A percentile compares a stretch with the other conserved stretches of the same genome.
Evolutionary conservation across 2,888 invertebrate genomes (phyloP).

Genomic region (Synergus gifuensis): DNA sequence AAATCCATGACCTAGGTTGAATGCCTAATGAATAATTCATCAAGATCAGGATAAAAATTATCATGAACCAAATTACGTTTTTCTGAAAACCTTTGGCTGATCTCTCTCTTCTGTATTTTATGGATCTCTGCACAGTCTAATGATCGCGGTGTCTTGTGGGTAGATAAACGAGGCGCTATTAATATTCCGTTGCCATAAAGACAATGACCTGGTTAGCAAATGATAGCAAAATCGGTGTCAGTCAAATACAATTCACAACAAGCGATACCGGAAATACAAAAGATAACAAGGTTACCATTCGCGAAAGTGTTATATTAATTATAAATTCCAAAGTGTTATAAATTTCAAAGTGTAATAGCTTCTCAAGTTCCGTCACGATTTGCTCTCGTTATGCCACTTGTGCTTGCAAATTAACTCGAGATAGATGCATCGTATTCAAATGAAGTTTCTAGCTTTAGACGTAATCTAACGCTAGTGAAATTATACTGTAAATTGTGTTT

Average conservation of each 20-base stretch:
- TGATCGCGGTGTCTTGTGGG: not conserved
- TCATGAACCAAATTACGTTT: not conserved
- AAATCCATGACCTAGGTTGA: too few species aligned
- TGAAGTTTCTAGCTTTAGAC: not conserved
- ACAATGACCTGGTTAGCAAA: slow-evolving; percentile 54
- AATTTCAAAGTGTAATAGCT: slow-evolving; percentile 30
- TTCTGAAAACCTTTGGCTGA: not conserved
- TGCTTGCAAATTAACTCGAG: slow-evolving; percentile 10
- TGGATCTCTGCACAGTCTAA: not conserved
- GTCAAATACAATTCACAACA: slow-evolving; percentile 47
- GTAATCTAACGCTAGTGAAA: not conserved
- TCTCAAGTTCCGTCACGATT: slow-evolving; percentile 30
- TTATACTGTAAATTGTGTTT: not conserved
- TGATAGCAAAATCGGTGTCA: slow-evolving; percentile 53
- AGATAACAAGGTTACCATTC: slow-evolving; percentile 48
- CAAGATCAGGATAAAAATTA: not conserved
- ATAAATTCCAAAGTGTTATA: slow-evolving; percentile 36
- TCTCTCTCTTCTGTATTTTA: not conserved
- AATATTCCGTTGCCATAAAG: slow-evolving; percentile 50
- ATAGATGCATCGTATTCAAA: not conserved
- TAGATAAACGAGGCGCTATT: slow-evolving; percentile 38
- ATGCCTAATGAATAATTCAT: too few species aligned
- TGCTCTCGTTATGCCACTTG: slow-evolving; percentile 39
- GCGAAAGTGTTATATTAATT: slow-evolving; percentile 54
- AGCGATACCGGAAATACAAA: slow-evolving; percentile 52